Evolutionary conservation across 1,140 invertebrate species (phyloP), one percentile per base, ranked within the genome.

Genomic region (Nilaparvata lugens): DNA sequence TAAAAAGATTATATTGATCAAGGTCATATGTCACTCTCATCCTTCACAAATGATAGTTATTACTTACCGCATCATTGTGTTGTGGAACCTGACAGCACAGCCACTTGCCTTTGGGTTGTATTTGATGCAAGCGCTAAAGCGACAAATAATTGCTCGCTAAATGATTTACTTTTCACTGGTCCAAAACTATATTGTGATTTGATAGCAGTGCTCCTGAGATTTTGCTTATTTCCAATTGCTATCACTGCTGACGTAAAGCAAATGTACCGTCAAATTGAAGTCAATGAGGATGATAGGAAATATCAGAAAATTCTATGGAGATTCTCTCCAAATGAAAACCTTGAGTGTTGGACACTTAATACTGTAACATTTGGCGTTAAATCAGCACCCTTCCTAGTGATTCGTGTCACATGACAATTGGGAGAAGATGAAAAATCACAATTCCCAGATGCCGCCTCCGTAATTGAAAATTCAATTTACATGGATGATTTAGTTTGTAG

Each of bases 71-170:
- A n/a, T n/a, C n/a, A n/a, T n/a, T n/a, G n/a, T n/a, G n/a, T n/a
- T n/a, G n/a, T n/a, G n/a, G n/a, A n/a, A n/a, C n/a, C n/a, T n/a
- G n/a, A n/a, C n/a, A n/a, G 51, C 52, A 19, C 52, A 14, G 62
- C 65, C 14, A 66, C 65, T 18, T 58, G 64, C 19, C 31, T 74
- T 0, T 58, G 71, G 5, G 60, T 67, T 3, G 72, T 73, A 0
- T 72, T 68, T 62, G 68, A 73, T 64, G 72, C 62, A 0, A 67
- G 64, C 13, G 65, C 66, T 3, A 66, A 65, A 38, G 51, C 59
- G 0, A 54, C 19, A 43, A 61, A 58, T 18, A 60, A 58, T 14
- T 11, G 64, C 13, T 71, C 67, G 0, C 60, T 75, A 0, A 75
- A 75, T 62, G 65, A 73, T 21, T 45, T 42, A 35, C 55, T 71